A percentile compares a stretch with the other conserved stretches of the same genome.
Conservation (phyloP, 2,113 vertebrate genomes). For the Acinonyx jubatus region DNA sequence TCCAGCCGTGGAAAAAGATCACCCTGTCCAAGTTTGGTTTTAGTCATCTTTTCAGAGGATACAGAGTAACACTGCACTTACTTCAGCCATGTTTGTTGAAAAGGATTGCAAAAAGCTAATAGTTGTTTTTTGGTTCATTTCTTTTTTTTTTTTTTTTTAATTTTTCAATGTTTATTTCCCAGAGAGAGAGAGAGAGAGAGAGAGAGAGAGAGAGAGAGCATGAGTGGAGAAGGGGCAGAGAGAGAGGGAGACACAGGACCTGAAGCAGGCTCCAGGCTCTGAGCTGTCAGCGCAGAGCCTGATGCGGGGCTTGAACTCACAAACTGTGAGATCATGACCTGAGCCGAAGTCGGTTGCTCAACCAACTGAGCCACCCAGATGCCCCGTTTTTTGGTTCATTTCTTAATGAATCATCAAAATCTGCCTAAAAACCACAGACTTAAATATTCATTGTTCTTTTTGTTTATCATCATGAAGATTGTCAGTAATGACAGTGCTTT, state of each 20-base stretch:
- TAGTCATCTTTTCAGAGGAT: neutral
- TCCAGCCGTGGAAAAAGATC: neutral
- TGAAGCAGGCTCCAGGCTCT: too few relatives aligned
- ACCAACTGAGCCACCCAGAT: too few relatives aligned
- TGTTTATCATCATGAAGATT: neutral
- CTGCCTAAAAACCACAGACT: neutral
- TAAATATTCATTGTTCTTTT: neutral
- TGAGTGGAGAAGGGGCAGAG: too few relatives aligned
- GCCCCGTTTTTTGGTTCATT: neutral
- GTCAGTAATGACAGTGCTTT: neutral
- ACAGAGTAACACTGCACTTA: neutral
- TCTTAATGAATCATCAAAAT: slow-evolving; percentile 14
- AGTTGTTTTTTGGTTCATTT: neutral
- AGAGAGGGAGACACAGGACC: too few relatives aligned
- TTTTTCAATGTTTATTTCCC: too few relatives aligned
- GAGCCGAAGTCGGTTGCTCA: too few relatives aligned
- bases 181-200: too few relatives aligned
- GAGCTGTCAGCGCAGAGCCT: too few relatives aligned
- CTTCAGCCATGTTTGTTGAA: neutral
- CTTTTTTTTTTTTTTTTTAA: neutral
- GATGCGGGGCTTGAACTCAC: too few relatives aligned
- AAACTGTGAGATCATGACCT: too few relatives aligned
- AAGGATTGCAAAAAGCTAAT: neutral
- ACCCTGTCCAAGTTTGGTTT: neutral
- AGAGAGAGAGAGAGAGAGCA: too few relatives aligned